Conservation (phyloP, 2,113 vertebrate genomes). For the Tonatia bakeri region DNA sequence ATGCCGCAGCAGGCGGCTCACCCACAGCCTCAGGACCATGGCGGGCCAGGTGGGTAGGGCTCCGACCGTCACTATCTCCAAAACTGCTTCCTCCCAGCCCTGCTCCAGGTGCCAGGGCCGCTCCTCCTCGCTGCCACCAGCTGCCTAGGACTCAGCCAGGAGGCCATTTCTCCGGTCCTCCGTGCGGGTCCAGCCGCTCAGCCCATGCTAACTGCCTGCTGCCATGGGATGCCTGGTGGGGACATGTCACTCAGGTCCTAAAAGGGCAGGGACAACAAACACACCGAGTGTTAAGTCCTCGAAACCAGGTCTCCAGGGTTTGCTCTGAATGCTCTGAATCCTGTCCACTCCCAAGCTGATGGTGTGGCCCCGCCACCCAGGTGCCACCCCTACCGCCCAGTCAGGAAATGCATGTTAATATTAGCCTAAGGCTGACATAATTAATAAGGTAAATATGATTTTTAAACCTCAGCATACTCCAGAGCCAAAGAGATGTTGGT, state of each 20-base stretch:
- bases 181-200: neutral
- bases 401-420: conserved; percentile 17
- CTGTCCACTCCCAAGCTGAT: neutral
- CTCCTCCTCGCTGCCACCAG: neutral
- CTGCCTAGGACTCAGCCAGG: neutral
- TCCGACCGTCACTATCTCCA: neutral
- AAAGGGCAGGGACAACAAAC: neutral
- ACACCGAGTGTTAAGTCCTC: neutral
- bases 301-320: neutral
- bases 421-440: conserved; percentile 42
- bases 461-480: conserved; percentile 8
- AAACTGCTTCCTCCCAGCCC: neutral
- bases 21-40: conserved; percentile 63
- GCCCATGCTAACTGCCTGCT: neutral
- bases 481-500: neutral
- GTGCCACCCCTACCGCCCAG: neutral
- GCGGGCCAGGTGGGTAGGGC: neutral
- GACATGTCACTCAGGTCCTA: conserved; percentile 32
- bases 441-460: conserved; percentile 51
- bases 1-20: conserved; percentile 72
- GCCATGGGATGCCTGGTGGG: neutral
- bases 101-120: neutral
- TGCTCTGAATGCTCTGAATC: neutral
- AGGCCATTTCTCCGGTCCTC: conserved; percentile 28
- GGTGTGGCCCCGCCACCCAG: neutral